Conservation (phyloP, 2,113 vertebrate genomes). For the Neodon shergylaensis region DNA sequence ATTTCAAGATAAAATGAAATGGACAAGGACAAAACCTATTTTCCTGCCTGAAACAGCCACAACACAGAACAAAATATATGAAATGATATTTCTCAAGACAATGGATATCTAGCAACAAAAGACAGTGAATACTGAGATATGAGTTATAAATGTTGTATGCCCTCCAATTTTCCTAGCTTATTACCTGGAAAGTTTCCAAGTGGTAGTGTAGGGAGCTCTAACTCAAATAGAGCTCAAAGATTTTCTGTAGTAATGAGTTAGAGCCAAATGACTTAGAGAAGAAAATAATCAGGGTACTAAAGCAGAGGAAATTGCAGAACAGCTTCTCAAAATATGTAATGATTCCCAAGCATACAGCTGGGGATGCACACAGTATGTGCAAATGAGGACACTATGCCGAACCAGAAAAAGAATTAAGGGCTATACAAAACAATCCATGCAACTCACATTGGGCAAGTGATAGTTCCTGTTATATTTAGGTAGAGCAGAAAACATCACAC, state of each 20-base stretch:
- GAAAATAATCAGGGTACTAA: neutral
- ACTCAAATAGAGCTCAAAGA: neutral
- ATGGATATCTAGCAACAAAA: constrained; percentile 29
- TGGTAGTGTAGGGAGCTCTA: neutral
- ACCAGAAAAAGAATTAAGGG: neutral
- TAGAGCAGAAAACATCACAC: constrained; percentile 19
- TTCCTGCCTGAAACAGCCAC: constrained; percentile 38
- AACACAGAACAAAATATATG: constrained; percentile 49
- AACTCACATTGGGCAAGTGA: neutral
- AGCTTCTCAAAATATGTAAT: neutral
- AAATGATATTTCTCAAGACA: constrained; percentile 55
- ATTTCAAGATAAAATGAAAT: constrained; percentile 58
- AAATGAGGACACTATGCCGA: neutral
- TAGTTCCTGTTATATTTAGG: neutral
- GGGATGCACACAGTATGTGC: neutral
- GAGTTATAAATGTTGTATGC: neutral
- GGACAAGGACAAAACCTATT: constrained; percentile 20
- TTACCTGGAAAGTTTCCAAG: constrained; percentile 18
- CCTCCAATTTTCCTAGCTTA: neutral
- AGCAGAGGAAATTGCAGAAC: neutral
- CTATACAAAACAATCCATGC: neutral
- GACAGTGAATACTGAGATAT: constrained; percentile 47
- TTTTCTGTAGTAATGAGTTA: neutral
- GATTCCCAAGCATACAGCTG: neutral
- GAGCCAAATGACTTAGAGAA: neutral